Percentiles rank a stretch among this genome's conserved stretches.
Conservation (phyloP, 2,797 vertebrate species). For the Diplodus puntazzo region DNA sequence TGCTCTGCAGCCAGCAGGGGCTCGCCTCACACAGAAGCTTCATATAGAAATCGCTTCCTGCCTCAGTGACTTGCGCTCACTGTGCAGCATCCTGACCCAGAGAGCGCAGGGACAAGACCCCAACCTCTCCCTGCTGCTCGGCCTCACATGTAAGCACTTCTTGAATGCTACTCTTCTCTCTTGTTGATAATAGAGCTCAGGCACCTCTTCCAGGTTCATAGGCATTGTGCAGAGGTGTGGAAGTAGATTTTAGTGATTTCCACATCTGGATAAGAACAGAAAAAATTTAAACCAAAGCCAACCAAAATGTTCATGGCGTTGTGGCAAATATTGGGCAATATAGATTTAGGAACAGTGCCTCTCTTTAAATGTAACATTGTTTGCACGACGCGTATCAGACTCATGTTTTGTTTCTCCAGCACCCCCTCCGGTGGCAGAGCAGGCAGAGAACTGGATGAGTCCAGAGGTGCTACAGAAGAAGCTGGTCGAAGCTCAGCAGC, state of each 20-base stretch:
- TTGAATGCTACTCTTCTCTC: neutral
- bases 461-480: slow-evolving; percentile 91
- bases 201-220: too few relatives aligned
- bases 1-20: slow-evolving; percentile 77
- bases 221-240: too few relatives aligned
- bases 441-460: slow-evolving; percentile 88
- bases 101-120: slow-evolving; percentile 94
- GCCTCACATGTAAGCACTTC: slow-evolving; percentile 90
- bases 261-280: too few relatives aligned
- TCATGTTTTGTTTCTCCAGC: slow-evolving; percentile 72
- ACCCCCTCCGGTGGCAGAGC: slow-evolving; percentile 78
- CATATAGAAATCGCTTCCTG: slow-evolving; percentile 91
- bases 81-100: slow-evolving; percentile 95
- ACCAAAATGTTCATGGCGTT: too few relatives aligned
- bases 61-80: slow-evolving; percentile 91
- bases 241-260: too few relatives aligned
- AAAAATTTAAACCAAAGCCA: too few relatives aligned
- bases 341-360: too few relatives aligned
- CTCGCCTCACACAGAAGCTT: slow-evolving; percentile 86
- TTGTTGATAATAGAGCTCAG: too few relatives aligned
- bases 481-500: slow-evolving; percentile 90
- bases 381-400: neutral
- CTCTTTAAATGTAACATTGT: neutral
- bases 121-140: slow-evolving; percentile 96
- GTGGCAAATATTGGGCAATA: too few relatives aligned